Base-by-base conservation (phyloP, 2,113 vertebrate species). In the Phyllopteryx taeniolatus region DNA sequence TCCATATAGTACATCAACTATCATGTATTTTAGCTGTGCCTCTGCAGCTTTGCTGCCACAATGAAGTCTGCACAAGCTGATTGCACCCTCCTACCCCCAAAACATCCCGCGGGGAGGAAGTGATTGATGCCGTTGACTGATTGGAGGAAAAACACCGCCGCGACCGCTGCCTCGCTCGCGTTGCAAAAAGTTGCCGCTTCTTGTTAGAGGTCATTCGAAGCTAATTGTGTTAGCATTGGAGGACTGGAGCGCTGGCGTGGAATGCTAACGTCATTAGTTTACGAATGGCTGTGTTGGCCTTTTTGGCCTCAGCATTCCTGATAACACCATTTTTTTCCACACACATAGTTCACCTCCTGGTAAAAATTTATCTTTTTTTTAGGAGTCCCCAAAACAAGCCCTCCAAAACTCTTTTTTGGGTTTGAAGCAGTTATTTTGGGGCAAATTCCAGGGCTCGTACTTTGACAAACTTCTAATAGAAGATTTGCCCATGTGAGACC, bases 121-220 rank as follows among this genome's bases (percentile, higher is more conserved):
- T 17, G 71, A 77, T 73, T 53, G 66, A 66, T 76, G 72, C 20
- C 6, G 31, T 65, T 54, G 76, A 81, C 77, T 83, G 82, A 82
- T 73, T 22, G 70, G 42, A 27, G 46, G 67, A 54, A 60, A 35
- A 44, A 63, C 35, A 47, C 76, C 51, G 65, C 68, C 68, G 77
- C 57, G 19, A 8, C 15, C 35, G 35, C 0, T 6, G 17, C 15
- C 49, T 11, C 56, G 56, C 53, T 22, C 20, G 39, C 62, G 7
- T 15, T 8, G 53, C 59, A 65, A 60, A 64, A 19, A 51, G 44
- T 61, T 46, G 39, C 27, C 57, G 42, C 2, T 56, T 57, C 61
- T 66, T n/a, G n/a, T 8, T 9, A 8, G 42, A 46, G 73, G 59
- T 75, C 63, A 72, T 71, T 73, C 79, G 31, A 39, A 67, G 44